Percentiles rank a stretch among this genome's conserved stretches.
These are phyloP conservation scores for Cynoglossus semilaevis DNA, from an alignment of 2,113 vertebrate species.

Conservation along the genomic window DNA sequence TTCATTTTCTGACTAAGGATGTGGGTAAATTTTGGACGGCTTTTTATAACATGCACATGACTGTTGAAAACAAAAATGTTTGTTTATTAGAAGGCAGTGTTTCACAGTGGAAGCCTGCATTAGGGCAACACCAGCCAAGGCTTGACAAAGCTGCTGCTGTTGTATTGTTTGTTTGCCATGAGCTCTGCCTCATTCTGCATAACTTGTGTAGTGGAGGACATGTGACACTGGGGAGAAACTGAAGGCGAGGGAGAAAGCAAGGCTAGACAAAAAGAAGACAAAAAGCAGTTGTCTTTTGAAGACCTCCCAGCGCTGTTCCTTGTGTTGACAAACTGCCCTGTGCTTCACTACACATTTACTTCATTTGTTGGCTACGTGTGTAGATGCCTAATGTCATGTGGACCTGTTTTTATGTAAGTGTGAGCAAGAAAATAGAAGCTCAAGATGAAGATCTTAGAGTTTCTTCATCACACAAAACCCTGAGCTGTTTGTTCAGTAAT, in stretches of 20 bases:
- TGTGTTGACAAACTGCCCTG: constrained; percentile 65
- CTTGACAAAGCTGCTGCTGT: constrained; percentile 72
- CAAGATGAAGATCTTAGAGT: neutral
- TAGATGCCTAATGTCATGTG: constrained; percentile 55
- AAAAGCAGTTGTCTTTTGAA: constrained; percentile 58
- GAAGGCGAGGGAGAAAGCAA: constrained; percentile 59
- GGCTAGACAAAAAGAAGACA: constrained; percentile 56
- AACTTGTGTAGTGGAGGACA: constrained; percentile 73
- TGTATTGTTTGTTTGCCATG: constrained; percentile 75
- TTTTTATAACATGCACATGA: no score
- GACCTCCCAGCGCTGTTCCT: constrained; percentile 39
- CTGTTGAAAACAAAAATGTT: constrained; percentile 10
- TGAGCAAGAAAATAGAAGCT: constrained; percentile 30
- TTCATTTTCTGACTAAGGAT: no score
- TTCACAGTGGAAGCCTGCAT: constrained; percentile 42
- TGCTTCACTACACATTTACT: constrained; percentile 43
- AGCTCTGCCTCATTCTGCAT: constrained; percentile 75
- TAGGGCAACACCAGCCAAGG: constrained; percentile 42
- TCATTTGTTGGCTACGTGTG: no score
- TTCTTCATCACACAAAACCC: constrained; percentile 19
- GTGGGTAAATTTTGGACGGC: no score
- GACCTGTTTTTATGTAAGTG: constrained; percentile 37
- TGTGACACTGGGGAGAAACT: constrained; percentile 69
- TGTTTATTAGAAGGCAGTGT: constrained; percentile 40
- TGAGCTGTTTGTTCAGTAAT: constrained; percentile 11